Evolutionary conservation across 1,140 invertebrate genomes (phyloP).

Genomic region (Gonioctena quinquepunctata): DNA sequence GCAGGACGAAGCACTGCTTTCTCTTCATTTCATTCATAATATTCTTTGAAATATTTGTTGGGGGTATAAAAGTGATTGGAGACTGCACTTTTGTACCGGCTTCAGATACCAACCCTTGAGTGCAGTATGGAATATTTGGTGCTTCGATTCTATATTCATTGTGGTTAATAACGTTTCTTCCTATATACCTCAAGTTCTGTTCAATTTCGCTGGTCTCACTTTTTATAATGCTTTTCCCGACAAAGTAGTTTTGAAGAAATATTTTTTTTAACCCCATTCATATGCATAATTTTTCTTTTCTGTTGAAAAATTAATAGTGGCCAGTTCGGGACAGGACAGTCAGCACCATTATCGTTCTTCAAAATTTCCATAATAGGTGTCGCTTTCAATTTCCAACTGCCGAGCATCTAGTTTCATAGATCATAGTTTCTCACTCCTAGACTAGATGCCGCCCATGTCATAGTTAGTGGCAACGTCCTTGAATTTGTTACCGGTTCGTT

Average conservation of each 20-base stretch:
- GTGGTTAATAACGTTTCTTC: slow-evolving; percentile 81
- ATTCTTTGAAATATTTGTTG: slow-evolving; percentile 77
- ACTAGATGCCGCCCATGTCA: no score
- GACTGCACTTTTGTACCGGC: slow-evolving; percentile 65
- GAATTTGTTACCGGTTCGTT: no score
- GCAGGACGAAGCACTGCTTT: slow-evolving; percentile 71
- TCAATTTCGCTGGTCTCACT: slow-evolving; percentile 88
- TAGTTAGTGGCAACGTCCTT: no score
- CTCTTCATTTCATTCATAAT: slow-evolving; percentile 76
- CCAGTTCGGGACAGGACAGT: no score
- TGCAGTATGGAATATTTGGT: slow-evolving; percentile 74
- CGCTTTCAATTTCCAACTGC: no score
- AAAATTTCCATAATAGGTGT: no score
- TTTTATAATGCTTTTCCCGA: slow-evolving; percentile 95
- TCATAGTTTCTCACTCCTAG: no score
- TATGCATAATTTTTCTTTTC: no score
- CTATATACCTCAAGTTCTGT: slow-evolving; percentile 87
- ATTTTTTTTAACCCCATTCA: slow-evolving; percentile 89
- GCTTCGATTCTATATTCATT: slow-evolving; percentile 78
- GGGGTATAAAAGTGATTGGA: slow-evolving; percentile 72
- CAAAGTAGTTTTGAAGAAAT: slow-evolving; percentile 85
- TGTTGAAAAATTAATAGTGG: no score
- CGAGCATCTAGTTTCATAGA: no score
- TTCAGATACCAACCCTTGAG: slow-evolving; percentile 76
- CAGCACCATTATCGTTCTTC: no score